Evolutionary conservation across 2,797 vertebrate species (phyloP).

Genomic region (Falco novaeseelandiae): DNA sequence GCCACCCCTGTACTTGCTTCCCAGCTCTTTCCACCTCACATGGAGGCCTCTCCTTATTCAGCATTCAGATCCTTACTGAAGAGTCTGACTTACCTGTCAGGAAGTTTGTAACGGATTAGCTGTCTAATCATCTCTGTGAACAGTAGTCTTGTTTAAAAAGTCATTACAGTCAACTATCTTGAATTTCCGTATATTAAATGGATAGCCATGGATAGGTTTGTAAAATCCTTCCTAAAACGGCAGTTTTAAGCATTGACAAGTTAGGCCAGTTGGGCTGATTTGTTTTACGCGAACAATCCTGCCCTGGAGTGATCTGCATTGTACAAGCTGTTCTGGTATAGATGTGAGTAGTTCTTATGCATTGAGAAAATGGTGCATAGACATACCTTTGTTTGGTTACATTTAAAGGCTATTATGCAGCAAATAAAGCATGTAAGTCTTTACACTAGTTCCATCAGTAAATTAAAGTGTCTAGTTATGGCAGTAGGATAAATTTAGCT

Average conservation of each 20-base stretch:
- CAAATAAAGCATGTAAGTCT: neutral
- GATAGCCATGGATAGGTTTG: neutral
- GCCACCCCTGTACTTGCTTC: neutral
- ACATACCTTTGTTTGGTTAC: neutral
- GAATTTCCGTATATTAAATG: neutral
- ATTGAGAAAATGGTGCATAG: neutral
- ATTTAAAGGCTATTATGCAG: neutral
- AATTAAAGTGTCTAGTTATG: neutral
- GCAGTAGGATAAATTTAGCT: conserved; percentile 7
- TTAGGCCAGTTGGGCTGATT: neutral
- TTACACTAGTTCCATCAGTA: neutral
- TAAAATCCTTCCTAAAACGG: neutral
- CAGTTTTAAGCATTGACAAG: neutral
- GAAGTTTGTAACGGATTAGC: neutral
- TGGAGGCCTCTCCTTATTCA: neutral
- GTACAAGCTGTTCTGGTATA: neutral
- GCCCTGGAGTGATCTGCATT: neutral
- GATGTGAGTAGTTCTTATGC: neutral
- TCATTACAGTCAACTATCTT: neutral
- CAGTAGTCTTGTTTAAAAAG: neutral
- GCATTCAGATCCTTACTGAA: neutral
- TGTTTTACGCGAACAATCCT: neutral
- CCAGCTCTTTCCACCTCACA: neutral
- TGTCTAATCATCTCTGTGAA: neutral
- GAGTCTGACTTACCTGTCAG: neutral